Percentiles rank a stretch among this genome's conserved stretches.
These are phyloP conservation scores for Dyspetes luteomarginatus DNA, from an alignment of 2,888 invertebrate species.

Conservation along the genomic window DNA sequence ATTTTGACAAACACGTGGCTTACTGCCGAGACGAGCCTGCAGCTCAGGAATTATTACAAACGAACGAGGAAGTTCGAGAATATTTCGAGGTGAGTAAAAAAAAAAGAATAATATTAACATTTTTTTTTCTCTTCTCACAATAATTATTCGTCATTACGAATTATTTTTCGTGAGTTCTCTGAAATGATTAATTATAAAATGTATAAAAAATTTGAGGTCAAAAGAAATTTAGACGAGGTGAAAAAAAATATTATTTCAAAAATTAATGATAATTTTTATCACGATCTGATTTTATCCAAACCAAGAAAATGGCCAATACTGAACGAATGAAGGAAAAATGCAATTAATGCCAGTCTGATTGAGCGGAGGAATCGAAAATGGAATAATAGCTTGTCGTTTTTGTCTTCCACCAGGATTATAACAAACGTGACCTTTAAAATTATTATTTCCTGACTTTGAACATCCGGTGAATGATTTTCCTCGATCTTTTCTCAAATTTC, in stretches of 20 bases:
- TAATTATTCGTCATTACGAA: too few species aligned
- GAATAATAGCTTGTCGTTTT: constrained; percentile 11
- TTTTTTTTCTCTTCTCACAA: neutral
- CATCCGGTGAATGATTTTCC: neutral
- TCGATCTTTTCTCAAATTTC: neutral
- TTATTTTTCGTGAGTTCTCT: too few species aligned
- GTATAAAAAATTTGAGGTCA: too few species aligned
- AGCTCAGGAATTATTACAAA: constrained; percentile 91
- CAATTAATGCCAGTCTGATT: too few species aligned
- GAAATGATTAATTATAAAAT: too few species aligned
- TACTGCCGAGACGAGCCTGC: constrained; percentile 94
- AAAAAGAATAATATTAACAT: neutral
- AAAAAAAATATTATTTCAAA: too few species aligned
- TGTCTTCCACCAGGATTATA: neutral
- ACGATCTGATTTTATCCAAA: too few species aligned
- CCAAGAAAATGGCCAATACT: too few species aligned
- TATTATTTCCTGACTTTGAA: neutral
- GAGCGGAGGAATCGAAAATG: too few species aligned
- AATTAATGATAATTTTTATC: too few species aligned
- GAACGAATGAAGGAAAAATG: too few species aligned
- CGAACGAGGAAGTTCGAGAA: constrained; percentile 88
- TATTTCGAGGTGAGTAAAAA: constrained; percentile 90
- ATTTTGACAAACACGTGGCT: constrained; percentile 96
- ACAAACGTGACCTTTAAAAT: constrained; percentile 4
- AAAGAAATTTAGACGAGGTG: too few species aligned